These are phyloP conservation scores for Amphipoea lucens DNA, from an alignment of 2,888 invertebrate genomes.

Conservation along the genomic window DNA sequence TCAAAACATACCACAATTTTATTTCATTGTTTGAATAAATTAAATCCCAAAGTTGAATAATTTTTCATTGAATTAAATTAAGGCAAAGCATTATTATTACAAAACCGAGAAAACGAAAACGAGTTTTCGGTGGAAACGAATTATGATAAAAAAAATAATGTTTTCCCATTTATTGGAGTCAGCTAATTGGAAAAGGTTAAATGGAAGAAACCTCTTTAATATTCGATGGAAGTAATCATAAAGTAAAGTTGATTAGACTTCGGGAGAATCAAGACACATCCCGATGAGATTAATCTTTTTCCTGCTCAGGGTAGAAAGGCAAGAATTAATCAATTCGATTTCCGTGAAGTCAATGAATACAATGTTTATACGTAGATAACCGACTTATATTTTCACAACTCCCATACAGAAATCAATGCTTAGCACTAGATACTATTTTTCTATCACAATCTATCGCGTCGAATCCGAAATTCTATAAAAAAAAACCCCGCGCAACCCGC, in stretches of 20 bases:
- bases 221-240: constrained; percentile 43
- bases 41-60: neutral
- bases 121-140: neutral
- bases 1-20: neutral
- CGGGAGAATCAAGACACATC: constrained; percentile 19
- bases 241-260: constrained; percentile 33
- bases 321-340: constrained; percentile 25
- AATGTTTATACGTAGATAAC: too few species aligned
- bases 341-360: too few species aligned
- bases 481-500: too few species aligned
- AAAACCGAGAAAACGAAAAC: neutral
- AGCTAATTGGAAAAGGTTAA: constrained; percentile 39
- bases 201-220: constrained; percentile 30
- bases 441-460: too few species aligned
- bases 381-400: too few species aligned
- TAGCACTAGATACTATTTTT: too few species aligned
- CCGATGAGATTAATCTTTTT: constrained; percentile 24
- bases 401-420: too few species aligned
- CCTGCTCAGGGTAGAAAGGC: neutral
- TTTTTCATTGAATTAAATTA: neutral
- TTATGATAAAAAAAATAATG: neutral
- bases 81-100: neutral
- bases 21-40: neutral
- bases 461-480: too few species aligned
- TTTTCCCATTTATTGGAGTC: neutral